Evolutionary conservation across 2,797 vertebrate species (phyloP).

Genomic region (Aulostomus chinensis): DNA sequence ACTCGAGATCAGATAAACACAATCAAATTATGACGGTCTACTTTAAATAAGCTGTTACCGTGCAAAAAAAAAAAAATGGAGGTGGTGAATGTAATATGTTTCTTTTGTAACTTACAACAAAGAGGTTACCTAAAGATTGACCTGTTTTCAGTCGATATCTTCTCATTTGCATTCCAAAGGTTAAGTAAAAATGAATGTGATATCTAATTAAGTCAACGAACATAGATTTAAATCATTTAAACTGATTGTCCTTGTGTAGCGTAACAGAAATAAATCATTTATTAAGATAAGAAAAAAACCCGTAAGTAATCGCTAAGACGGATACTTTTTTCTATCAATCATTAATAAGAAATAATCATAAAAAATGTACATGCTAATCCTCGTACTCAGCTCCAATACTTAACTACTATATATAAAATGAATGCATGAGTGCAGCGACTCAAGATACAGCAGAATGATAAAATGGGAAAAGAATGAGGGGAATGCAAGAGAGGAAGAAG

Average conservation of each 20-base stretch:
- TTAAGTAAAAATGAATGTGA: no score
- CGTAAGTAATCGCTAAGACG: constrained; percentile 19
- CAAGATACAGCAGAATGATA: constrained; percentile 34
- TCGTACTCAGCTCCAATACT: constrained; percentile 16
- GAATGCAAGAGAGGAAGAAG: constrained; percentile 22
- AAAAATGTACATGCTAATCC: constrained; percentile 29
- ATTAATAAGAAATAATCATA: constrained; percentile 34
- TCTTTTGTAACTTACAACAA: no score
- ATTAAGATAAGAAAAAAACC: constrained; percentile 7
- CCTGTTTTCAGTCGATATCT: no score
- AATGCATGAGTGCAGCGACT: constrained; percentile 43
- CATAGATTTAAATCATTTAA: no score
- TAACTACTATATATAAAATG: constrained; percentile 42
- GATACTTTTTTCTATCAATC: constrained; percentile 21
- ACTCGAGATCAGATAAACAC: constrained; percentile 1
- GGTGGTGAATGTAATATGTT: no score
- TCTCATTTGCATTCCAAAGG: no score
- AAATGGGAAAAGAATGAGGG: constrained; percentile 46
- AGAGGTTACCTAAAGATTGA: no score
- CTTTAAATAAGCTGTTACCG: not conserved
- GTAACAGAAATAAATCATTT: constrained; percentile 9
- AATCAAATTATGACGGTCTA: constrained; percentile 2
- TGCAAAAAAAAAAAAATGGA: not conserved
- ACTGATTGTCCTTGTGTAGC: constrained; percentile 9
- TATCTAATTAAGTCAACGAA: no score